Percentiles rank a stretch among this genome's conserved stretches.
Evolutionary conservation across 2,113 vertebrate species (phyloP).

Genomic region (Pimephales promelas): DNA sequence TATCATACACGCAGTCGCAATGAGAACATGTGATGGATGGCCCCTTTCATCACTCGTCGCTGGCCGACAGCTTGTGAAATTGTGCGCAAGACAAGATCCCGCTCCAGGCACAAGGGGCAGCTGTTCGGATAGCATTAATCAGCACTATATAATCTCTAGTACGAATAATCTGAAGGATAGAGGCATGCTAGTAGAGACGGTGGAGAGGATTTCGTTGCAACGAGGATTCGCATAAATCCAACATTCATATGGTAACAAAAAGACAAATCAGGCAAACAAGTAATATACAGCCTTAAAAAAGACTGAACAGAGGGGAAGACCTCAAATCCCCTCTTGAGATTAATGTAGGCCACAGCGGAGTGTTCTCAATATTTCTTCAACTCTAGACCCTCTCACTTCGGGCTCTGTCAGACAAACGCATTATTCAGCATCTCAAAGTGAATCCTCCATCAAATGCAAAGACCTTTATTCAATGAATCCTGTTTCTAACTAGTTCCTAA

Average conservation of each 20-base stretch:
- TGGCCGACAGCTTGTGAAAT: constrained; percentile 42
- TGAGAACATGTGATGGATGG: constrained; percentile 32
- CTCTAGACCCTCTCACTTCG: not conserved
- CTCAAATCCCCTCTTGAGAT: constrained; percentile 16
- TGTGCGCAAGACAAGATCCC: constrained; percentile 17
- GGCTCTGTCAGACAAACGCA: not conserved
- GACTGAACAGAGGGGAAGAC: not conserved
- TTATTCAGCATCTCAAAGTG: constrained; percentile 26
- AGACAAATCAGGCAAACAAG: constrained; percentile 6
- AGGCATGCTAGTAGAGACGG: not conserved
- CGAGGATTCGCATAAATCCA: constrained; percentile 8
- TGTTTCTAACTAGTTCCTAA: constrained; percentile 23
- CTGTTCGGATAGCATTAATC: constrained; percentile 39
- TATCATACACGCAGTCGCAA: not conserved
- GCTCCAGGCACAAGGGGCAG: constrained; percentile 26
- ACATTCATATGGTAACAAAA: not conserved
- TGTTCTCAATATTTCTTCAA: constrained; percentile 23
- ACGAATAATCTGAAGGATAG: not conserved
- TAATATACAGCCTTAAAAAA: not conserved
- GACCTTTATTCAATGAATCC: not conserved
- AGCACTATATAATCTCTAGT: constrained; percentile 20
- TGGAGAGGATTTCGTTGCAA: not conserved
- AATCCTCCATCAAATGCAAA: constrained; percentile 1
- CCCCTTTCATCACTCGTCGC: constrained; percentile 31
- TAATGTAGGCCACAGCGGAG: not conserved